phyloP scores from a whole-genome alignment of 2,888 invertebrate genomes.

The Synanthedon andrenaeformis region DNA sequence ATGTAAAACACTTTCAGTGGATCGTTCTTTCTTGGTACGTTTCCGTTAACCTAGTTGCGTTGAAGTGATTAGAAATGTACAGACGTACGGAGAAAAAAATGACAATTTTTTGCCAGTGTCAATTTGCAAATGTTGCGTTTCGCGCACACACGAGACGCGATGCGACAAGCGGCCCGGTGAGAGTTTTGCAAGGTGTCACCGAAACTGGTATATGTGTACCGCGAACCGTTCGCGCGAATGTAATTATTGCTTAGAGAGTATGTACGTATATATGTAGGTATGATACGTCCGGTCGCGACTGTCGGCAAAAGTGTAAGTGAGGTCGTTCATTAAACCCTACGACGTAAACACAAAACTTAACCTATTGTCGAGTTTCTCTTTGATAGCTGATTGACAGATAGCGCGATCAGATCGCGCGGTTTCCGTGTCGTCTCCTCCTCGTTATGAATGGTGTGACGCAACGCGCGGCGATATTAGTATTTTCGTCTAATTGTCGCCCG shows the following conservation, averaged over 20 bases:
- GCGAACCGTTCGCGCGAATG: conserved; percentile 35
- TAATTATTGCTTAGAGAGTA: conserved; percentile 51
- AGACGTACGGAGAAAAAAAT: conserved; percentile 56
- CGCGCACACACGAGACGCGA: conserved; percentile 54
- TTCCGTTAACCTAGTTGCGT: conserved; percentile 66
- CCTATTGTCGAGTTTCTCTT: conserved; percentile 2
- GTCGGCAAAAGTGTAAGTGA: conserved; percentile 50
- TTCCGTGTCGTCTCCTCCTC: no score
- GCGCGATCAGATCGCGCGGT: no score
- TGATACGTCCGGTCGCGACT: conserved; percentile 48
- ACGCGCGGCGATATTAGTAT: no score
- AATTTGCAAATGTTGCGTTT: conserved; percentile 53
- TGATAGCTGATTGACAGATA: conserved; percentile 2
- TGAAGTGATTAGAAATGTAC: conserved; percentile 57
- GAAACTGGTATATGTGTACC: conserved; percentile 60
- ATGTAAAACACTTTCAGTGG: conserved; percentile 67
- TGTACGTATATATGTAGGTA: conserved; percentile 12
- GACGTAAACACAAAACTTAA: conserved; percentile 22
- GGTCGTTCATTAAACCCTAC: conserved; percentile 44
- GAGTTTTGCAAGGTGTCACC: conserved; percentile 64
- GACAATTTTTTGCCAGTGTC: conserved; percentile 58
- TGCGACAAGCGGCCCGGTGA: conserved; percentile 43
- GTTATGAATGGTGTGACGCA: no score
- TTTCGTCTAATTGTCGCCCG: background rate
- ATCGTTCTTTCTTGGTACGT: conserved; percentile 47